Evolutionary conservation across 2,888 invertebrate genomes (phyloP).

Genomic region (Agrochola lychnidis): DNA sequence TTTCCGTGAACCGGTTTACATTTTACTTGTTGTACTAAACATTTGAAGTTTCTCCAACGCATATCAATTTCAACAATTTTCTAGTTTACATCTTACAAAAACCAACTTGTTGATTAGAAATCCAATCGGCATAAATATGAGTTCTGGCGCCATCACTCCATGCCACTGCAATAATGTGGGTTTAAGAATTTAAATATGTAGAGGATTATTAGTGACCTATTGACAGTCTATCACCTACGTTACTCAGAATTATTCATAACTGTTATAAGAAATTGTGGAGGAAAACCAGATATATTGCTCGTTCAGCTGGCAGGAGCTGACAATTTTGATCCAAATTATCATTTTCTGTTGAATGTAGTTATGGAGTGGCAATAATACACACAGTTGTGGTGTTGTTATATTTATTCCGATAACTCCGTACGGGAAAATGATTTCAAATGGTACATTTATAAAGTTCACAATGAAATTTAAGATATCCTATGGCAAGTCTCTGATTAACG

Average conservation of each 20-base stretch:
- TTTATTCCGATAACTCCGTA: neutral
- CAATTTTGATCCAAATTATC: slow-evolving; percentile 32
- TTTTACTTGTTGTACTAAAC: slow-evolving; percentile 3
- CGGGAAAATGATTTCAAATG: neutral
- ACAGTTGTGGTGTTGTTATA: neutral
- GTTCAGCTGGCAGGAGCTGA: slow-evolving; percentile 15
- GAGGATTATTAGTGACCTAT: slow-evolving; percentile 57
- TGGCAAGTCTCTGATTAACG: slow-evolving; percentile 26
- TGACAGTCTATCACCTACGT: slow-evolving; percentile 47
- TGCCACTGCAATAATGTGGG: slow-evolving; percentile 48
- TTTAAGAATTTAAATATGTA: slow-evolving; percentile 54
- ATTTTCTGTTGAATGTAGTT: slow-evolving; percentile 21
- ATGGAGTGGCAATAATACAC: slow-evolving; percentile 12
- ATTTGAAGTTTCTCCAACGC: slow-evolving; percentile 18
- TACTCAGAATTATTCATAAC: slow-evolving; percentile 46
- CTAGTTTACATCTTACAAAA: slow-evolving; percentile 22
- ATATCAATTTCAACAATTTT: slow-evolving; percentile 20
- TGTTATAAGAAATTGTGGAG: slow-evolving; percentile 22
- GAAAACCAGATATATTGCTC: slow-evolving; percentile 42
- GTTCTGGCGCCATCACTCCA: slow-evolving; percentile 54
- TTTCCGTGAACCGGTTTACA: slow-evolving; percentile 29
- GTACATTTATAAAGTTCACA: slow-evolving; percentile 9
- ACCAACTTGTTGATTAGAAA: slow-evolving; percentile 49
- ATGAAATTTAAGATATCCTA: slow-evolving; percentile 12
- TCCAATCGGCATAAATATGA: slow-evolving; percentile 54